Evolutionary conservation across 2,113 vertebrate species (phyloP).

Genomic region (Capreolus pygargus): DNA sequence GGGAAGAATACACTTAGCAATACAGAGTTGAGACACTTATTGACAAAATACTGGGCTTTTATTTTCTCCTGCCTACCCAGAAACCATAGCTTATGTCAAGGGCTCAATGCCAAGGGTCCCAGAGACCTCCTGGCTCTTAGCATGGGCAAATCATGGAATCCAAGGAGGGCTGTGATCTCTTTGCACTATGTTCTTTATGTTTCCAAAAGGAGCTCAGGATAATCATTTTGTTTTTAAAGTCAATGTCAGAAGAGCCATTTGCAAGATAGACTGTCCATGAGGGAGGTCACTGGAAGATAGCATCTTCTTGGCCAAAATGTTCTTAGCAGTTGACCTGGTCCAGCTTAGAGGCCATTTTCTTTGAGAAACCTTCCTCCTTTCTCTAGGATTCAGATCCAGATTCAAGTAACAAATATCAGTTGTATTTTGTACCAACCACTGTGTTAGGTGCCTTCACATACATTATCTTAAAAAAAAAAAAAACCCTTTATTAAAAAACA

Average conservation of each 20-base stretch:
- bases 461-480: background rate
- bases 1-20: background rate
- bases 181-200: background rate
- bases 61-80: background rate
- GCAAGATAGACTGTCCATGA: background rate
- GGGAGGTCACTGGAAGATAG: background rate
- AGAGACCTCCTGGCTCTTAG: background rate
- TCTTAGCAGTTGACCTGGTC: background rate
- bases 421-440: background rate
- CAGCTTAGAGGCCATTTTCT: background rate
- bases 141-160: background rate
- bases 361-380: background rate
- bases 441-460: background rate
- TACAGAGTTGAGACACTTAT: background rate
- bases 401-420: background rate
- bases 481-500: background rate
- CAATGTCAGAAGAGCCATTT: slow-evolving; percentile 17
- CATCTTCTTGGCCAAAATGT: background rate
- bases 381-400: background rate
- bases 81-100: background rate
- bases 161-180: background rate
- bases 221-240: slow-evolving; percentile 47
- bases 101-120: background rate
- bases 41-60: background rate
- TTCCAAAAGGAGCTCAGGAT: background rate